A percentile compares a stretch with the other conserved stretches of the same genome.
These are phyloP conservation scores for Camelus dromedarius DNA, from an alignment of 2,113 vertebrate species.

Conservation along the genomic window DNA sequence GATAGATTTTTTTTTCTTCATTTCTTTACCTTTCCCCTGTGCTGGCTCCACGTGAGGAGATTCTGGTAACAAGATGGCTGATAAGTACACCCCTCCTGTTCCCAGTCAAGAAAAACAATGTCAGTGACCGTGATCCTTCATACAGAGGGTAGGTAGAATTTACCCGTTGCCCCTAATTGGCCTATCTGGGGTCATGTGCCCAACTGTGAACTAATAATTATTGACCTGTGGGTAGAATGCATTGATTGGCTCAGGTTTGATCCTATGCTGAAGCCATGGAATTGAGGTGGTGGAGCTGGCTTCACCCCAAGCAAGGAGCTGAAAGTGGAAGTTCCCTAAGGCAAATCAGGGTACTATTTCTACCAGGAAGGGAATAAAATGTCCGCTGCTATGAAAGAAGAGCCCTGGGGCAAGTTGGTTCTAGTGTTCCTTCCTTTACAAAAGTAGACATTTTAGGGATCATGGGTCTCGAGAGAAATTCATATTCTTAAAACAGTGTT, in stretches of 20 bases:
- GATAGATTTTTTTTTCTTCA: background rate
- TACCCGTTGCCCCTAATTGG: background rate
- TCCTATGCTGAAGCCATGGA: background rate
- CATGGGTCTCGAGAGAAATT: background rate
- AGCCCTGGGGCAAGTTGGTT: background rate
- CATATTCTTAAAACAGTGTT: background rate
- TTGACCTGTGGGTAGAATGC: background rate
- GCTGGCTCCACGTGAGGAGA: background rate
- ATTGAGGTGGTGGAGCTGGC: background rate
- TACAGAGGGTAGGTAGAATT: background rate
- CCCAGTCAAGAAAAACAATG: background rate
- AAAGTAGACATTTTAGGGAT: slow-evolving; percentile 35
- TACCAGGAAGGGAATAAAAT: background rate
- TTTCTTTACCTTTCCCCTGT: background rate
- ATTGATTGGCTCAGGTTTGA: background rate
- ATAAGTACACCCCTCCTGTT: background rate
- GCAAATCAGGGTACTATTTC: background rate
- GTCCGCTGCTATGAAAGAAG: background rate
- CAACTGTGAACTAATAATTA: background rate
- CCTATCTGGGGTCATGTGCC: background rate
- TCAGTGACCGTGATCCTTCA: background rate
- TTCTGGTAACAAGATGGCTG: background rate
- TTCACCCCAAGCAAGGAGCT: background rate
- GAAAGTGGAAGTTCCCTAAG: background rate
- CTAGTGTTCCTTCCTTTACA: background rate